Base-by-base conservation (phyloP, 2,797 vertebrate genomes). In the Helostoma temminkii region DNA sequence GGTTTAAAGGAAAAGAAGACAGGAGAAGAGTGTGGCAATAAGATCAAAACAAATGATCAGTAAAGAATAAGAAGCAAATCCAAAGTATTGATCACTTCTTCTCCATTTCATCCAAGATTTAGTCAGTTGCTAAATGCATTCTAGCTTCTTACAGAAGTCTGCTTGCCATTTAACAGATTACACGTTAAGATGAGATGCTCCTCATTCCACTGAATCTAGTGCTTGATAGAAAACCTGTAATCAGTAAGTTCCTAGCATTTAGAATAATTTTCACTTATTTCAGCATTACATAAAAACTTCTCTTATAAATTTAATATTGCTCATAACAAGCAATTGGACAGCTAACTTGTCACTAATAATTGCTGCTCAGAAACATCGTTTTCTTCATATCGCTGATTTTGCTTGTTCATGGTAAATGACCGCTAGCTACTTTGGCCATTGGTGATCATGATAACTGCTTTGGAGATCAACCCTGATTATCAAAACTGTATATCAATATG, bases 181-280 rank as follows among this genome's bases (percentile, higher is more conserved):
- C 41, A 50, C 32, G 42, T 66, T 55, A 53, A 26, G 58, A 34
- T 37, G 21, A 66, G 53, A 46, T 2, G 42, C 30, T 59, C 1
- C 22, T 61, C 66, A 1, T 72, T 64, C 9, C 28, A 24, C 34
- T 57, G 24, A 47, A 53, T 63, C 6, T 66, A 24, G 32, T 34
- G 32, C 2, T 73, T 74, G 9, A 82, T 66, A 47, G 57, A 49
- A 71, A 73, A 57, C 63, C 36, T 59, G 42, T 54, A 59, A 82
- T 82, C 48, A 68, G 34, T 76, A 6, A 39, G 63, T 69, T 26
- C 14, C 34, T 71, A 68, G 4, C 61, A 57, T 69, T 71, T 15
- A 68, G 24, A 81, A 67, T 58, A 14, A 69, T 81, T 82, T 74
- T 28, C 26, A 61, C 3, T 75, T 61, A 36, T 83, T 56, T 50